These are phyloP conservation scores for Tachyglossus aculeatus DNA, from an alignment of 2,797 vertebrate genomes.

Conservation along the genomic window DNA sequence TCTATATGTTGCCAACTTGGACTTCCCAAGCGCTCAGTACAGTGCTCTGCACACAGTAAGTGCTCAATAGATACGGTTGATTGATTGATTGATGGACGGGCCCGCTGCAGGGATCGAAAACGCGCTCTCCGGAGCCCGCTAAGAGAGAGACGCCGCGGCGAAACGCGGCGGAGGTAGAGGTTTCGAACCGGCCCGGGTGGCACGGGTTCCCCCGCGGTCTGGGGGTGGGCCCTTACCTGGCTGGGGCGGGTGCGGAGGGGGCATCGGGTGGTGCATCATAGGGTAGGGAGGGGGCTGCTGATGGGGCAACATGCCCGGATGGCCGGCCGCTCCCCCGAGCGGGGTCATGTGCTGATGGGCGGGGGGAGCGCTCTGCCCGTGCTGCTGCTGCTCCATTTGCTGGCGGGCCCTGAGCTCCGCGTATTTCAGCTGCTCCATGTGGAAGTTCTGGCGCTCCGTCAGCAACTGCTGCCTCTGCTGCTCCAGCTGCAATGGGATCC, in stretches of 20 bases:
- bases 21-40: too few species aligned
- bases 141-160: too few species aligned
- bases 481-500: constrained; percentile 79
- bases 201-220: too few species aligned
- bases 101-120: too few species aligned
- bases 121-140: too few species aligned
- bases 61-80: too few species aligned
- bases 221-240: constrained; percentile 85
- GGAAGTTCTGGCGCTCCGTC: constrained; percentile 95
- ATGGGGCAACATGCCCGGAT: constrained; percentile 77
- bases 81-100: too few species aligned
- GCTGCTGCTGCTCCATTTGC: constrained; percentile 93
- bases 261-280: constrained; percentile 92
- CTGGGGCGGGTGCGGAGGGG: constrained; percentile 86
- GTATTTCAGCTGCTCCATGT: constrained; percentile 99
- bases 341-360: constrained; percentile 74
- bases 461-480: constrained; percentile 96
- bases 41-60: too few species aligned
- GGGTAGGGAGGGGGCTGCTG: constrained; percentile 87
- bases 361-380: constrained; percentile 69
- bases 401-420: constrained; percentile 93
- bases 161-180: too few species aligned
- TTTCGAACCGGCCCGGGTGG: too few species aligned
- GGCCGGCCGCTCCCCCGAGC: constrained; percentile 63
- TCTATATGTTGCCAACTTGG: too few species aligned